Evolutionary conservation across 2,113 vertebrate species (phyloP).

Genomic region (Charina bottae): DNA sequence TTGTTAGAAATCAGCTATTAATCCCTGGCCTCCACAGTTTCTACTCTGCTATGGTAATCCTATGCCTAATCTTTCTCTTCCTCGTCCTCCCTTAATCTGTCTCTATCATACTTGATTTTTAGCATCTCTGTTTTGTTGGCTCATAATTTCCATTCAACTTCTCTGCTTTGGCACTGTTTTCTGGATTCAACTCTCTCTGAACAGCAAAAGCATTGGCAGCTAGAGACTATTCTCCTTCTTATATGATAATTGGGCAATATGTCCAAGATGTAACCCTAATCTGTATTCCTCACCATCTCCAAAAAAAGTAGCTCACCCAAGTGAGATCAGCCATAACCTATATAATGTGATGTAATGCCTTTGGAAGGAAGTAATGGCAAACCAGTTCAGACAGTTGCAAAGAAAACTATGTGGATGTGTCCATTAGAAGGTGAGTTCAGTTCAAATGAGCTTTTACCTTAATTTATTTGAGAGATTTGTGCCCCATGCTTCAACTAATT

Average conservation of each 20-base stretch:
- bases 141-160: not conserved
- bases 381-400: not conserved
- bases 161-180: not conserved
- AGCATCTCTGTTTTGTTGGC: not conserved
- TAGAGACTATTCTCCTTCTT: not conserved
- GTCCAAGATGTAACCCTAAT: not conserved
- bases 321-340: not conserved
- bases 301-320: not conserved
- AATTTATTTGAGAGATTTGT: not conserved
- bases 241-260: not conserved
- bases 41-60: not conserved
- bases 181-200: not conserved
- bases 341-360: not conserved
- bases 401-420: not conserved
- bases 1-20: not conserved
- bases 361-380: not conserved
- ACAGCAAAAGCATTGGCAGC: not conserved
- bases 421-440: not conserved
- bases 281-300: not conserved
- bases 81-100: not conserved
- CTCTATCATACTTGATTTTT: not conserved
- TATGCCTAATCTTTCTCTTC: not conserved
- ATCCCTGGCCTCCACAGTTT: not conserved
- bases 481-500: not conserved
- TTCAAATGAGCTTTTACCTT: not conserved